Percentiles rank a stretch among this genome's conserved stretches.
These are phyloP conservation scores for Fopius arisanus DNA, from an alignment of 1,140 invertebrate species.

Conservation along the genomic window DNA sequence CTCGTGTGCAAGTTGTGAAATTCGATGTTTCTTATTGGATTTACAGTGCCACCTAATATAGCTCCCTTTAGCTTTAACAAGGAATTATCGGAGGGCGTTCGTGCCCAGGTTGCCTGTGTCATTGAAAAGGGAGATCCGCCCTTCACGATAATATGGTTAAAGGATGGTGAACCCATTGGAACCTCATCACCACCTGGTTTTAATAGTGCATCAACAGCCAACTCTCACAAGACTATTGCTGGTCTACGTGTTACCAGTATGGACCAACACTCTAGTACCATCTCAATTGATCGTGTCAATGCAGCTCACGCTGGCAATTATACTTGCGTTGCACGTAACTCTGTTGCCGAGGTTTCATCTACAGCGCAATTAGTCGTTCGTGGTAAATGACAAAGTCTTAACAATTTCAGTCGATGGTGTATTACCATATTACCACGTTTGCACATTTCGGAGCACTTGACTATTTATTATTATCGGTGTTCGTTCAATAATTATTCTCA, in stretches of 20 bases:
- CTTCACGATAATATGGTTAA: slow-evolving; percentile 85
- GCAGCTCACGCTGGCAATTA: slow-evolving; percentile 88
- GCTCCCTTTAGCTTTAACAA: slow-evolving; percentile 73
- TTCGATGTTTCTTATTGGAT: slow-evolving; percentile 49
- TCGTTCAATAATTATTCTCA: no score
- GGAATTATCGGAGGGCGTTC: slow-evolving; percentile 84
- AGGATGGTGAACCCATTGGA: slow-evolving; percentile 75
- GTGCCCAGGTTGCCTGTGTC: slow-evolving; percentile 91
- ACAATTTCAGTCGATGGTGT: neutral
- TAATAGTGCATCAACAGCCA: slow-evolving; percentile 60
- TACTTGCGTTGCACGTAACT: slow-evolving; percentile 86
- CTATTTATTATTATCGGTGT: neutral
- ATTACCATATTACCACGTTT: neutral
- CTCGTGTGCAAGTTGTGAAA: slow-evolving; percentile 28
- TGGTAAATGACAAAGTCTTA: slow-evolving; percentile 65
- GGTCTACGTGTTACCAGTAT: slow-evolving; percentile 65
- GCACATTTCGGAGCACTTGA: neutral
- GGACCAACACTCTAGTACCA: slow-evolving; percentile 87
- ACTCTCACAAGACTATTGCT: slow-evolving; percentile 39
- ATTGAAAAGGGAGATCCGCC: slow-evolving; percentile 94
- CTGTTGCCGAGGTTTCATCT: slow-evolving; percentile 75
- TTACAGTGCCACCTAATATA: slow-evolving; percentile 86
- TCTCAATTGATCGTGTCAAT: slow-evolving; percentile 87
- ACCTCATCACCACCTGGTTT: slow-evolving; percentile 48
- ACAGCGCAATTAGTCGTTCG: slow-evolving; percentile 73